phyloP scores from a whole-genome alignment of 2,113 vertebrate species.

The Mohoua ochrocephala region DNA sequence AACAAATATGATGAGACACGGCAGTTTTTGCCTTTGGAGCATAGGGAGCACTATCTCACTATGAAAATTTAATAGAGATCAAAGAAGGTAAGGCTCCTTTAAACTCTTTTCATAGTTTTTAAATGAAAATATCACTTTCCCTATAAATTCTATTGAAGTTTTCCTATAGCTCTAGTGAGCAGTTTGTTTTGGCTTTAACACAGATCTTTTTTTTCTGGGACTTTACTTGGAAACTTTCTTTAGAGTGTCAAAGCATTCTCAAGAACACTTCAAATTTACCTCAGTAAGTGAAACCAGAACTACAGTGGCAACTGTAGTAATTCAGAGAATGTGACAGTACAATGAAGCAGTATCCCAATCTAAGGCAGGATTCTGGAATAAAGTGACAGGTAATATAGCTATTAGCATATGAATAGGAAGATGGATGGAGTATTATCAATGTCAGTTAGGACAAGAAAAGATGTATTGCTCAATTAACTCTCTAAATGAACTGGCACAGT shows the following conservation, averaged over 20 bases:
- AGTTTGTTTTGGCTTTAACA: not conserved
- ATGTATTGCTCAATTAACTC: not conserved
- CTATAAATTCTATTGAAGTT: not conserved
- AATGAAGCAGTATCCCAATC: not conserved
- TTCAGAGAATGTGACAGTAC: not conserved
- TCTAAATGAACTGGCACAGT: not conserved
- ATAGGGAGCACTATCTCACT: not conserved
- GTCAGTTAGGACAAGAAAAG: not conserved
- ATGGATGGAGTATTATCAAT: not conserved
- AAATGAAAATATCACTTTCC: slow-evolving; percentile 11
- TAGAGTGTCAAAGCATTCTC: not conserved
- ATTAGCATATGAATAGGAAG: not conserved
- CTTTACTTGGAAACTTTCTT: not conserved
- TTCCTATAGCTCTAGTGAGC: not conserved
- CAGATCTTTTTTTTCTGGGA: not conserved
- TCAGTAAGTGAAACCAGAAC: not conserved
- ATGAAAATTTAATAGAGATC: not conserved
- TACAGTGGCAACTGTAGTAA: not conserved
- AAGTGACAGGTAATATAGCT: not conserved
- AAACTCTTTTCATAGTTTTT: not conserved
- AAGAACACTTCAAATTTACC: not conserved
- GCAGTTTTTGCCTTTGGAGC: not conserved
- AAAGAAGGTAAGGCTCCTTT: not conserved
- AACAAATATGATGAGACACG: not conserved
- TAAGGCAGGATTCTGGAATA: not conserved